phyloP scores from a whole-genome alignment of 2,888 invertebrate species.

The Serrognathus titanus region DNA sequence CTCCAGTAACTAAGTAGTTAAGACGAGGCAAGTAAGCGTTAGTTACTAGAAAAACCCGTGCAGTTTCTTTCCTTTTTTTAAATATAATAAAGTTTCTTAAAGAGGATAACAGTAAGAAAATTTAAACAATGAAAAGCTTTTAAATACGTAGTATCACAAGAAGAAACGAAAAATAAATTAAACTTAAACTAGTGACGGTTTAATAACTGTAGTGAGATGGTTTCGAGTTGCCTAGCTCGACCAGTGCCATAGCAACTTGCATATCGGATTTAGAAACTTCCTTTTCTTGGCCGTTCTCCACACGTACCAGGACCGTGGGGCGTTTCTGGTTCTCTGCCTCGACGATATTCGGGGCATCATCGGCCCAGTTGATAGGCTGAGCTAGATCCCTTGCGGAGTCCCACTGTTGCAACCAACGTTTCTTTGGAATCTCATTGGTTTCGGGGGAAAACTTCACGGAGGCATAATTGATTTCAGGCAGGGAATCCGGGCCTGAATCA shows the following conservation, averaged over 20 bases:
- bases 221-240: slow-evolving; percentile 53
- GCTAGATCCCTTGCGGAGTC: slow-evolving; percentile 50
- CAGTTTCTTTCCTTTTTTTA: no score
- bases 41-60: no score
- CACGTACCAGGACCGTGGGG: slow-evolving; percentile 55
- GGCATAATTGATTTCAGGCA: slow-evolving; percentile 1
- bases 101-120: no score
- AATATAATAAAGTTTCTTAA: no score
- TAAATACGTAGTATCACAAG: not conserved
- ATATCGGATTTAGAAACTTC: slow-evolving; percentile 49
- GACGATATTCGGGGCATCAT: slow-evolving; percentile 29
- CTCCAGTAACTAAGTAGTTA: no score
- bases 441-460: slow-evolving; percentile 7
- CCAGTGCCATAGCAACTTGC: slow-evolving; percentile 60
- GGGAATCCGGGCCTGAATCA: slow-evolving; percentile 9
- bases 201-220: slow-evolving; percentile 18
- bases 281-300: slow-evolving; percentile 33
- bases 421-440: slow-evolving; percentile 51
- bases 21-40: no score
- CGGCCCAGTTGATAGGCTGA: slow-evolving; percentile 53
- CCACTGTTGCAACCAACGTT: slow-evolving; percentile 54
- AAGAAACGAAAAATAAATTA: not conserved
- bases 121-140: not conserved
- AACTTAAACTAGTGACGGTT: not conserved
- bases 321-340: slow-evolving; percentile 50